Base-by-base conservation (phyloP, 1,140 invertebrate species). In the Notospermus geniculatus region DNA sequence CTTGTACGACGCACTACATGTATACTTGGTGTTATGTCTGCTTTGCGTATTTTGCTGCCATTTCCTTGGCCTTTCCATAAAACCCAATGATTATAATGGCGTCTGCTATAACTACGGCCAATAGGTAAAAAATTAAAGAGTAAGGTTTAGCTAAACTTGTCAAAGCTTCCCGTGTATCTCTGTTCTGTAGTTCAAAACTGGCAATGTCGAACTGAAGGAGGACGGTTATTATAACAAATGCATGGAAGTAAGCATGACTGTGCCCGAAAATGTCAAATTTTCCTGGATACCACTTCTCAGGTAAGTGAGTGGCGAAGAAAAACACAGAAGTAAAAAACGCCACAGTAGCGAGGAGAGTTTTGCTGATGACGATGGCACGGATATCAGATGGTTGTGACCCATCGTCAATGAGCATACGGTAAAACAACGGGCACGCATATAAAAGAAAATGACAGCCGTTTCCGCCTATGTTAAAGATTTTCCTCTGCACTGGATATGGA, bases 181-280 rank as follows among this genome's bases (percentile, higher is more conserved):
- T 59, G 2, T 19, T 28, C 11, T 64, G 54, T 43, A 77, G 50
- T 39, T 77, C 75, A 19, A 71, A 54, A 1, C 71, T 46, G 1
- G 65, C 71, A 7, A 65, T 75, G 52, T 69, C 67, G 45, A 81
- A 67, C 62, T 82, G 78, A 19, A 73, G 59, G 52, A 74, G 64
- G 56, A 78, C 78, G 5, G 75, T 77, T 15, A 76, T 23, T 27
- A 81, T 72, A 7, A 74, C 72, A n/a, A 72, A 58, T 11, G 82
- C 64, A 59, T 84, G 83, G 46, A 84, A 78, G n/a, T 80, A 68
- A 54, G 83, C 81, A 66, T 84, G 83, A 15, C 81, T 79, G 55
- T 84, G 80, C 0, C 83, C 83, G 11, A 83, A 50, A 45, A 81
- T 71, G 60, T 84, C 83, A 67, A 80, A 84, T 43, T 69, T 69